A percentile compares a stretch with the other conserved stretches of the same genome.
Conservation (phyloP, 2,113 vertebrate genomes). For the Chauna torquata region DNA sequence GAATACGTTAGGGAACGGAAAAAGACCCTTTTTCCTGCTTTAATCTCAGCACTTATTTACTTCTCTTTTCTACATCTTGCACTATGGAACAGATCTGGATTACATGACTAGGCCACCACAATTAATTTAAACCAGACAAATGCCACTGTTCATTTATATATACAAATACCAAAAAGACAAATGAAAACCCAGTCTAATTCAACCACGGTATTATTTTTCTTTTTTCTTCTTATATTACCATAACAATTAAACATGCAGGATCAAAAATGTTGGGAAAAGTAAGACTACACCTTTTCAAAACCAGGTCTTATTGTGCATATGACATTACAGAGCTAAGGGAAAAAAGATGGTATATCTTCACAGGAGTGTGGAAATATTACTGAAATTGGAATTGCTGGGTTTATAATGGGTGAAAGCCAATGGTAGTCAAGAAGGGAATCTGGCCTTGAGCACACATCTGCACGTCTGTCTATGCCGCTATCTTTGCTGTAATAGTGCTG, state of each 20-base stretch:
- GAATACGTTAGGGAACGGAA: neutral
- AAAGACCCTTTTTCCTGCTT: rapidly evolving
- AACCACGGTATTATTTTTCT: neutral
- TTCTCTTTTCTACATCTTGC: neutral
- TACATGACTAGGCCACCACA: neutral
- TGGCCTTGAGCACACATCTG: neutral
- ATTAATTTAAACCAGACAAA: neutral
- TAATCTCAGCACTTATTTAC: neutral
- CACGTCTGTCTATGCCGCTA: too few species aligned
- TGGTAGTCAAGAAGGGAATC: neutral
- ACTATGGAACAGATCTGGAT: neutral
- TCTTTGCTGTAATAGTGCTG: neutral
- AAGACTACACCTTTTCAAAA: neutral
- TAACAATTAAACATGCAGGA: neutral
- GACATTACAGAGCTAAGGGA: neutral
- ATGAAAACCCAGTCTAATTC: neutral
- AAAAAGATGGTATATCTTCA: neutral
- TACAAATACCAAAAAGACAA: neutral
- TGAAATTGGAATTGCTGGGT: neutral
- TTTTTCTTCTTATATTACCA: neutral
- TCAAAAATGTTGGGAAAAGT: neutral
- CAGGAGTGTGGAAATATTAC: neutral
- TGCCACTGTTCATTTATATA: neutral
- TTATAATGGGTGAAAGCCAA: neutral
- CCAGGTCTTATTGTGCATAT: rapidly evolving